Percentiles rank a stretch among this genome's conserved stretches.
These are phyloP conservation scores for Diuraphis noxia DNA, from an alignment of 1,140 invertebrate species.

Conservation along the genomic window DNA sequence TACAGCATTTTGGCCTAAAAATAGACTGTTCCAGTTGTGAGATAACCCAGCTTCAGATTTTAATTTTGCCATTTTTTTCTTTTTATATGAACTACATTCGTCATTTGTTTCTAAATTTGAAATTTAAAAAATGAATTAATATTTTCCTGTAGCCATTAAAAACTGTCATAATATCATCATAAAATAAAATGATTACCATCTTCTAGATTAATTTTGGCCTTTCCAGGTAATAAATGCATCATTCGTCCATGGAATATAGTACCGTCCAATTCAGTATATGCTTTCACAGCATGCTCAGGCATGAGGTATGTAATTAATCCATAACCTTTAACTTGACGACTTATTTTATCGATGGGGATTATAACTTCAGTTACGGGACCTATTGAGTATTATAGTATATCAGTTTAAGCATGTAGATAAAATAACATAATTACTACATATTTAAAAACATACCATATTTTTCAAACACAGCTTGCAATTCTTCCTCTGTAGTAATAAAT, in stretches of 20 bases:
- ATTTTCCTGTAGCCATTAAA: background rate
- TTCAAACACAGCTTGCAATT: slow-evolving; percentile 81
- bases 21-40: slow-evolving; percentile 96
- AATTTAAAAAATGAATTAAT: background rate
- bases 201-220: slow-evolving; percentile 67
- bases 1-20: slow-evolving; percentile 91
- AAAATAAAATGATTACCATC: slow-evolving; percentile 26
- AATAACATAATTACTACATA: background rate
- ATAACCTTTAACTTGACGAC: slow-evolving; percentile 90
- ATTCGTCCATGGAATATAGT: slow-evolving; percentile 87
- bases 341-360: slow-evolving; percentile 83
- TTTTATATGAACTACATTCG: slow-evolving; percentile 75
- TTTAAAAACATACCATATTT: slow-evolving; percentile 73
- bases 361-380: slow-evolving; percentile 86
- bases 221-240: slow-evolving; percentile 90
- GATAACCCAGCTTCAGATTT: slow-evolving; percentile 78
- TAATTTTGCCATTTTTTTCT: slow-evolving; percentile 79
- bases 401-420: slow-evolving; percentile 39
- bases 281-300: slow-evolving; percentile 92
- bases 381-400: slow-evolving; percentile 59
- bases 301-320: slow-evolving; percentile 91
- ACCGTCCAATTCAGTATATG: slow-evolving; percentile 86
- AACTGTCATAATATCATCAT: background rate
- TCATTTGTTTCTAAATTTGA: slow-evolving; percentile 36
- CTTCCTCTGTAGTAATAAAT: slow-evolving; percentile 86